phyloP scores from a whole-genome alignment of 2,797 vertebrate species.

The Danio jaintianensis region DNA sequence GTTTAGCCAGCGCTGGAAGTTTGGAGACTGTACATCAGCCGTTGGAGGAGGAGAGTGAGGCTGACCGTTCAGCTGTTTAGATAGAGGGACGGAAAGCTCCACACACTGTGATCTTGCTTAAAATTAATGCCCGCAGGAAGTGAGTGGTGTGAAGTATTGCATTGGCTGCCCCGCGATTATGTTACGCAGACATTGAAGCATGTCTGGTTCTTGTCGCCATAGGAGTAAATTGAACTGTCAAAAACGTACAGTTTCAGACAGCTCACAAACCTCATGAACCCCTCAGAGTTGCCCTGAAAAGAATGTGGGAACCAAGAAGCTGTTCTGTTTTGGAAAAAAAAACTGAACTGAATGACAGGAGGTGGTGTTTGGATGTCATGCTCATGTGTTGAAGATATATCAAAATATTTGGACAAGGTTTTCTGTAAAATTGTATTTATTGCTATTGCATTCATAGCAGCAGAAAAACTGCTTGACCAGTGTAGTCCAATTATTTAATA shows the following conservation, averaged over 20 bases:
- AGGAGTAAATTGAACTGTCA: conserved; percentile 53
- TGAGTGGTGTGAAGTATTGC: conserved; percentile 6
- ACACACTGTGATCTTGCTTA: conserved; percentile 36
- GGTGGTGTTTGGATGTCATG: neutral
- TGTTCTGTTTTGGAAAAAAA: neutral
- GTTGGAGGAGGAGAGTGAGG: conserved; percentile 6
- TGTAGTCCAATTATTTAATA: neutral
- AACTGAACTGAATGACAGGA: neutral
- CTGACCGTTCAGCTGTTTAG: conserved; percentile 5
- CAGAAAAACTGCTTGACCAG: neutral
- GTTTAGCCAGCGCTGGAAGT: conserved; percentile 30
- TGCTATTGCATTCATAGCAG: too few species aligned
- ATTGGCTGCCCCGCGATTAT: conserved; percentile 43
- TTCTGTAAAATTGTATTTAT: too few species aligned
- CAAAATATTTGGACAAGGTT: too few species aligned
- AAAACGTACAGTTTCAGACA: conserved; percentile 26
- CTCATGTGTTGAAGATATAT: too few species aligned
- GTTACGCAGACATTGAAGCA: conserved; percentile 44
- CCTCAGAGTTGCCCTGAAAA: conserved; percentile 6
- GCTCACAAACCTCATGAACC: conserved; percentile 1
- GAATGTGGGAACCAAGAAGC: conserved; percentile 21
- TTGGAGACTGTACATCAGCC: conserved; percentile 41
- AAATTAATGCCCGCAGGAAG: conserved; percentile 21
- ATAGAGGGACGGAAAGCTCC: conserved; percentile 17
- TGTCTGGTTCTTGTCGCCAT: conserved; percentile 33